A percentile compares a stretch with the other conserved stretches of the same genome.
Conservation (phyloP, 2,888 invertebrate species). For the Xanthia togata region DNA sequence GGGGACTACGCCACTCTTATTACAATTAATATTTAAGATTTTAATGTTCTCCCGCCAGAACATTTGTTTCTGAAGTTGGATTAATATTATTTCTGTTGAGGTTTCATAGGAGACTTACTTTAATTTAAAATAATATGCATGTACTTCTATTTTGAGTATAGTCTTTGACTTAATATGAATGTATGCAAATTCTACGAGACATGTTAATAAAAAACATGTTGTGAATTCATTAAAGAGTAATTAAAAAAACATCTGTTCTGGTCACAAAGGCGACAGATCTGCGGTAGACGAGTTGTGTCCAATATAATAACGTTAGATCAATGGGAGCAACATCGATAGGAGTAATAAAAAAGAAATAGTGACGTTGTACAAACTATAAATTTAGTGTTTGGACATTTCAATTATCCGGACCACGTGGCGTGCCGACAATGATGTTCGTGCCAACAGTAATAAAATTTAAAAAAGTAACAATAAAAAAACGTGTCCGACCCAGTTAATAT, state of each 20-base stretch:
- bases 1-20: constrained; percentile 80
- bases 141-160: constrained; percentile 6
- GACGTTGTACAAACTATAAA: constrained; percentile 85
- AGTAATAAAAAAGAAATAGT: constrained; percentile 82
- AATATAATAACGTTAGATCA: constrained; percentile 68
- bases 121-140: constrained; percentile 7
- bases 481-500: constrained; percentile 73
- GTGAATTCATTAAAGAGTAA: constrained; percentile 55
- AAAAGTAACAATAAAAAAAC: constrained; percentile 78
- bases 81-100: constrained; percentile 41
- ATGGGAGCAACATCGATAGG: constrained; percentile 71
- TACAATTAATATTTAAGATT: constrained; percentile 88
- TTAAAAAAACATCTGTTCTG: constrained; percentile 62
- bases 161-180: constrained; percentile 20
- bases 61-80: constrained; percentile 60
- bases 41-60: constrained; percentile 77
- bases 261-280: constrained; percentile 56
- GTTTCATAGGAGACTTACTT: constrained; percentile 10
- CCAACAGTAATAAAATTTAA: constrained; percentile 85
- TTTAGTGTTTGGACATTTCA: constrained; percentile 89
- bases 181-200: constrained; percentile 44
- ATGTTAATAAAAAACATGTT: constrained; percentile 47
- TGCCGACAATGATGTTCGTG: constrained; percentile 88
- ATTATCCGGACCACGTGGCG: constrained; percentile 89
- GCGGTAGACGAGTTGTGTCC: constrained; percentile 58